A percentile compares a stretch with the other conserved stretches of the same genome.
Evolutionary conservation across 2,888 invertebrate species (phyloP).

Genomic region (Eucera pruinosa): DNA sequence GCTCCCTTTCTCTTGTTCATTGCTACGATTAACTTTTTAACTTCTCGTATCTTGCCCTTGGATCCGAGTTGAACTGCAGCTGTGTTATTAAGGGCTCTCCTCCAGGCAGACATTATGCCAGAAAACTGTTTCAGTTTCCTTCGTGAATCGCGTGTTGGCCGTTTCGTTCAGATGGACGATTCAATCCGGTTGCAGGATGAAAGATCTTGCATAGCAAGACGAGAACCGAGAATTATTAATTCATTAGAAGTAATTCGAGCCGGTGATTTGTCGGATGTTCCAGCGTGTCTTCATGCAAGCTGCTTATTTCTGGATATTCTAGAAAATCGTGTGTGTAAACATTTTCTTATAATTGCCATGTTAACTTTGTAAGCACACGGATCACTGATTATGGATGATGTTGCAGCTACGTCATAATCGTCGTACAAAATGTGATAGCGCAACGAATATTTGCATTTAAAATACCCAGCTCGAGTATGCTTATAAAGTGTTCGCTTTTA

Average conservation of each 20-base stretch:
- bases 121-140: constrained; percentile 25
- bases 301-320: background rate
- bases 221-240: constrained; percentile 33
- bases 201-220: background rate
- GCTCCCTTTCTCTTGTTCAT: background rate
- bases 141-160: constrained; percentile 16
- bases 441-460: constrained; percentile 11
- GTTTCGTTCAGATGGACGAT: constrained; percentile 13
- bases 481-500: background rate
- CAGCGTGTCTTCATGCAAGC: no score
- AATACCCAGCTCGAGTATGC: background rate
- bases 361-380: background rate
- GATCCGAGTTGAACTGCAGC: constrained; percentile 9
- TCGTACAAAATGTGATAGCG: background rate
- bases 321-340: background rate
- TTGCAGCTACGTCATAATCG: no score
- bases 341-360: background rate
- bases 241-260: constrained; percentile 1
- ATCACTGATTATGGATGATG: background rate
- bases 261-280: background rate
- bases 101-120: constrained; percentile 25
- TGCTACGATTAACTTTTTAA: constrained; percentile 53
- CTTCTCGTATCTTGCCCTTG: constrained; percentile 30
- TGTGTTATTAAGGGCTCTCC: constrained; percentile 46
- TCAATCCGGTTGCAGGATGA: constrained; percentile 20